These are phyloP conservation scores for Tragelaphus scriptus DNA, from an alignment of 2,113 vertebrate genomes.

Conservation along the genomic window DNA sequence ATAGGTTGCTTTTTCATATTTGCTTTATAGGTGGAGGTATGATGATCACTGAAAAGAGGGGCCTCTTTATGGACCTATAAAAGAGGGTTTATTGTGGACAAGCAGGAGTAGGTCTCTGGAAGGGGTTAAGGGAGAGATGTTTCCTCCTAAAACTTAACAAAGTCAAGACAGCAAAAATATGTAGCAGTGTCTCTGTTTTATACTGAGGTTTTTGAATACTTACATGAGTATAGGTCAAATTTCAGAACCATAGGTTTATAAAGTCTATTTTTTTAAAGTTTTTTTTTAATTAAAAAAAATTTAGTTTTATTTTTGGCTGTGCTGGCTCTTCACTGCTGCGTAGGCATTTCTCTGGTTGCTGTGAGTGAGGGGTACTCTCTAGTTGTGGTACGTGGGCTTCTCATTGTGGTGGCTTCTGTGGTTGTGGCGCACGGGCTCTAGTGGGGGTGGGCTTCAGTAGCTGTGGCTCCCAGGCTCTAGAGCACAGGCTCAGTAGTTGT, in stretches of 20 bases:
- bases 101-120: background rate
- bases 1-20: background rate
- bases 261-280: background rate
- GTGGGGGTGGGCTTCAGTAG: background rate
- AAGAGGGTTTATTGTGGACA: background rate
- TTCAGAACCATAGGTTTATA: background rate
- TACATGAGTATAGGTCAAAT: background rate
- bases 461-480: background rate
- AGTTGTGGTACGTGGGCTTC: background rate
- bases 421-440: background rate
- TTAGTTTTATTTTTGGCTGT: background rate
- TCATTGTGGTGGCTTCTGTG: background rate
- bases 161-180: background rate
- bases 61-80: background rate
- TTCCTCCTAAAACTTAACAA: background rate
- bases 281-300: background rate
- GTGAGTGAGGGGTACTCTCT: background rate
- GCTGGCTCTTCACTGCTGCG: background rate
- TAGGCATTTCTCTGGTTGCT: background rate
- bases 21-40: background rate
- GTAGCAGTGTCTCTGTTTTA: background rate
- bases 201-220: slow-evolving; percentile 19
- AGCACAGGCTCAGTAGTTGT: background rate
- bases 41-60: background rate
- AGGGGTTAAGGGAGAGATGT: background rate